A percentile compares a stretch with the other conserved stretches of the same genome.
phyloP scores from a whole-genome alignment of 2,888 invertebrate genomes.

The Omphaloscelis lunosa region DNA sequence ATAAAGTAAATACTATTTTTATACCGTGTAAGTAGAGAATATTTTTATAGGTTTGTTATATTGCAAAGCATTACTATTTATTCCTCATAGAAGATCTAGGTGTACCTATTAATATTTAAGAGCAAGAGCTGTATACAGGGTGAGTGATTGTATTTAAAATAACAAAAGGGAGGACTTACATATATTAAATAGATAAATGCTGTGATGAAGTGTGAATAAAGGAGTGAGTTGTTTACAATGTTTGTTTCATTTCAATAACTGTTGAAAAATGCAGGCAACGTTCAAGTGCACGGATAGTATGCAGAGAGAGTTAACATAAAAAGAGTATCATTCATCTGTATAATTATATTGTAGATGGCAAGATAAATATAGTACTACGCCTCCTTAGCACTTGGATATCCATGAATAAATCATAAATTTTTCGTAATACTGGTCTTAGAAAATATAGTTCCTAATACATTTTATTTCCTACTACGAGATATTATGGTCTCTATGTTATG shows the following conservation, averaged over 20 bases:
- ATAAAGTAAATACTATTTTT: conserved; percentile 61
- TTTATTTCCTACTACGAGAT: neutral
- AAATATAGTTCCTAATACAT: neutral
- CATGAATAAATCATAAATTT: neutral
- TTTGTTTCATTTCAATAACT: conserved; percentile 67
- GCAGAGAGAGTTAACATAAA: neutral
- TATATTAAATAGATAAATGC: conserved; percentile 56
- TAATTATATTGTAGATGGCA: neutral
- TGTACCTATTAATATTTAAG: conserved; percentile 41
- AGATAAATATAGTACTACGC: neutral
- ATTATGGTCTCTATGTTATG: too few relatives aligned
- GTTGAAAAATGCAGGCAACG: conserved; percentile 37
- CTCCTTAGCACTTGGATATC: neutral
- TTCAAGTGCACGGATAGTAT: conserved; percentile 40
- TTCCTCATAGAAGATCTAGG: conserved; percentile 59
- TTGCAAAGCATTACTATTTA: conserved; percentile 61
- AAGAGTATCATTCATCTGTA: neutral
- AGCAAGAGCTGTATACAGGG: conserved; percentile 52
- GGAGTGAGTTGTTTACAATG: conserved; percentile 75
- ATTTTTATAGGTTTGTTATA: conserved; percentile 54
- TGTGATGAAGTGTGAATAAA: conserved; percentile 77
- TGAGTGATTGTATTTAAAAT: conserved; percentile 54
- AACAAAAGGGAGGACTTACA: conserved; percentile 39
- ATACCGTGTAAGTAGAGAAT: conserved; percentile 48
- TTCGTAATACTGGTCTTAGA: too few relatives aligned